Base-by-base conservation (phyloP, 2,888 invertebrate species). In the Drosophila falleni region DNA sequence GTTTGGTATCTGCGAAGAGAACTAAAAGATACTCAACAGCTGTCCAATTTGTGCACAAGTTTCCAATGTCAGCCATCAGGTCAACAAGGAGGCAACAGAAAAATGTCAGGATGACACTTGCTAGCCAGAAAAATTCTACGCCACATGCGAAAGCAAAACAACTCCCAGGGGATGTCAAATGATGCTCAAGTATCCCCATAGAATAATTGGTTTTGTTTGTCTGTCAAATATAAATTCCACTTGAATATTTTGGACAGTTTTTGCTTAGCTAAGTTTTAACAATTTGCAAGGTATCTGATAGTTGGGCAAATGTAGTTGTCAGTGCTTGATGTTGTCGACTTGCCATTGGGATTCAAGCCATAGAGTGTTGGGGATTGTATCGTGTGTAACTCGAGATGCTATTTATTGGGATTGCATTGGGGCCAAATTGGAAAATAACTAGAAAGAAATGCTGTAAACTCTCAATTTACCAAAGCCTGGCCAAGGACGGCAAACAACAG, bases 391-490 rank as follows among this genome's bases (percentile, higher is more conserved):
- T 49, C 15, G 71, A 89, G 74, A 75, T 61, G 67, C 71, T 69
- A 63, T 69, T 73, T 65, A 58, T 70, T 76, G 58, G 71, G 65
- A 72, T 75, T 74, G 72, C 74, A 74, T 53, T 66, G 64, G 55
- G 53, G 31, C 46, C 54, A 35, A 61, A 74, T 72, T 72, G 75
- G 71, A 87, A 85, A 87, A 78, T 80, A 74, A 80, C 86, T 77
- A 64, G 62, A 41, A 10, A 49, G 50, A 9, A 37, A 54, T 10
- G 66, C 63, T 67, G 29, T 56, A 61, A 65, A 59, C 70, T 69
- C 84, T 83, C 89, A 82, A 79, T 83, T 86, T 87, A 80, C 78
- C 66, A 74, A 71, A 75, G 62, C 72, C 46, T 19, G 26, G 19
- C 63, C 65, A 69, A 60, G 71, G 68, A 69, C 66, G 58, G 66